Base-by-base conservation (phyloP, 2,888 invertebrate genomes). In the Athalia rosae region DNA sequence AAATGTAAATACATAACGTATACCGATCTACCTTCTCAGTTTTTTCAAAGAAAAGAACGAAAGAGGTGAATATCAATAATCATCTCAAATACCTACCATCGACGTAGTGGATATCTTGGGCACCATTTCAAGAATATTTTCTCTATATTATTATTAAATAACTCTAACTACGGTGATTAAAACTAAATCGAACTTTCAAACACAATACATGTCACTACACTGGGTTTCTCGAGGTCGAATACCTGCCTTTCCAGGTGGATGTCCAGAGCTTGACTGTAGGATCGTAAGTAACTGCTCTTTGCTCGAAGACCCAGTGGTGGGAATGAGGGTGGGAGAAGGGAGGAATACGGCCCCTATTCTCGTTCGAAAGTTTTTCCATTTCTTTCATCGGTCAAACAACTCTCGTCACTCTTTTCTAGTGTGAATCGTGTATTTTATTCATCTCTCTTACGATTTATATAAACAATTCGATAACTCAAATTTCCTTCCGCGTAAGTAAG, bases 211-310 rank as follows among this genome's bases (percentile, higher is more conserved):
- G 88, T 88, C 88, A 88, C 88, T 87, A 71, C 86, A 87, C 87
- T 86, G 87, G 87, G 84, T 87, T 82, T 79, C 84, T 67, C 76
- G 81, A 85, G 88, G 87, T 88, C 88, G 88, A 85, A 83, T 85
- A 88, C 89, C 89, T 89, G 87, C 88, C 88, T 85, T 87, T 85
- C 84, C 89, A 89, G 89, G 88, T 89, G 88, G 88, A 88, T 88
- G 86, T 87, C 86, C 88, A 89, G 86, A 88, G 89, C 88, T 89
- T 87, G 89, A 89, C 89, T 89, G 89, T 82, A 82, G 88, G 86
- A 86, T 87, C 84, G 87, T 86, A 86, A 87, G 87, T 87, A 86
- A 85, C 82, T 85, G 86, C 83, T 83, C 84, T 81, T 83, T 83
- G 85, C 84, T 83, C 81, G 76, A 79, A 80, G 79, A 79, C 79